Evolutionary conservation across 2,797 vertebrate genomes (phyloP), one percentile per base, ranked within the genome.

Genomic region (Enteromius thamalakanensis): DNA sequence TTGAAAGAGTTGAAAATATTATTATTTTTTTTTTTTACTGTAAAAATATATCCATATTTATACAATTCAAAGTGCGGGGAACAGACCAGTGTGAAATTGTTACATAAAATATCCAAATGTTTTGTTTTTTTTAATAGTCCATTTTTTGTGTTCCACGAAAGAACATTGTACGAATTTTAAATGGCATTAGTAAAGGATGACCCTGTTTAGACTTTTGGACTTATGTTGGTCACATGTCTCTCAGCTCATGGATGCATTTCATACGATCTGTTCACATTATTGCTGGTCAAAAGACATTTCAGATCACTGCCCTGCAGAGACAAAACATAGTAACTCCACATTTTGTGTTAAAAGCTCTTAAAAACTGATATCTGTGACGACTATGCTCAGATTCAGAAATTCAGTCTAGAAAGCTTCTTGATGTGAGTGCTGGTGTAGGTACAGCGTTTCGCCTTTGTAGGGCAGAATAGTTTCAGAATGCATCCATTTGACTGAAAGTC

Each of bases 271-370:
- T 81, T 82, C 32, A 76, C 71, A 68, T 55, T 40, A 26, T 45
- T 76, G 68, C 53, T 71, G 80, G 80, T 82, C 72, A 68, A 14
- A 55, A 47, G 17, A 76, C 74, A 34, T 83, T 77, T 69, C 81
- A 68, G 62, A 79, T 12, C 10, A 10, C 42, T 49, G 21, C 45
- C 60, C 42, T 65, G 29, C 23, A 12, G 21, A 47, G 23, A 34
- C 10, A 2, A 64, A 76, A 47, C 40, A 8, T 14, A 2, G 1
- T 32, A 21, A 34, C 74, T 60, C 19, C 23, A 29, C 47, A 29
- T 32, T 51, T 29, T 15, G n/a, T 23, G 42, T 17, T 17, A 47
- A 29, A 34, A 34, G 32, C 12, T 62, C 60, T 17, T 62, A 26
- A 26, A 60, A 26, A 7, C 5, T 15, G 60, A 7, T 60, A 26